phyloP scores from a whole-genome alignment of 2,888 invertebrate genomes.

The Eupsilia transversa region DNA sequence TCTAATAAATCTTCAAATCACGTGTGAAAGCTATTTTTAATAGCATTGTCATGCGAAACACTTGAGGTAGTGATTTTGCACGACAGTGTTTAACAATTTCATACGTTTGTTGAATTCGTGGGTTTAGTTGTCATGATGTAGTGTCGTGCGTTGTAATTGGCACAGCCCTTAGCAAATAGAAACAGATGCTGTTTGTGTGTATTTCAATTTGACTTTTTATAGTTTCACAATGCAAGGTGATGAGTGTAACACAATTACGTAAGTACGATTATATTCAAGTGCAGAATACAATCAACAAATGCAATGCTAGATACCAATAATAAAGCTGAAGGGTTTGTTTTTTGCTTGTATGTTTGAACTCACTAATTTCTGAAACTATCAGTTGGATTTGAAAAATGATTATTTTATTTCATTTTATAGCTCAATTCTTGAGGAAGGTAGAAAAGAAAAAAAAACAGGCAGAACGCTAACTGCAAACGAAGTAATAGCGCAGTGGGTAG shows the following conservation, averaged over 20 bases:
- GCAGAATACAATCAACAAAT: not conserved
- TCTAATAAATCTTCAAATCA: constrained; percentile 19
- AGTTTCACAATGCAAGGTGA: constrained; percentile 35
- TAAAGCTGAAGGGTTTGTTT: no score
- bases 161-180: constrained; percentile 37
- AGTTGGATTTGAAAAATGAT: no score
- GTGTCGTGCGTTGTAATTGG: constrained; percentile 24
- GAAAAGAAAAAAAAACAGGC: no score
- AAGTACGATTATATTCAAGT: not conserved
- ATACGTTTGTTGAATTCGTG: constrained; percentile 3
- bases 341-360: no score
- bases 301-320: no score
- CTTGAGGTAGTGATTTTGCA: constrained; percentile 13
- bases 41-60: not conserved
- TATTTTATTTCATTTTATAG: no score
- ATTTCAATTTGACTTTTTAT: constrained; percentile 25
- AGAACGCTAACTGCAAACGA: no score
- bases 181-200: constrained; percentile 36
- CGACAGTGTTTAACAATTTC: constrained; percentile 16
- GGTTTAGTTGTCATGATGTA: constrained; percentile 1
- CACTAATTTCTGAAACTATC: no score
- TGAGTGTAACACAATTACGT: not conserved
- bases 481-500: no score
- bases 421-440: no score
- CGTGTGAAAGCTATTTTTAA: constrained; percentile 6